Percentiles rank a stretch among this genome's conserved stretches.
Evolutionary conservation across 2,888 invertebrate genomes (phyloP).

Genomic region (Platycnemis pennipes): DNA sequence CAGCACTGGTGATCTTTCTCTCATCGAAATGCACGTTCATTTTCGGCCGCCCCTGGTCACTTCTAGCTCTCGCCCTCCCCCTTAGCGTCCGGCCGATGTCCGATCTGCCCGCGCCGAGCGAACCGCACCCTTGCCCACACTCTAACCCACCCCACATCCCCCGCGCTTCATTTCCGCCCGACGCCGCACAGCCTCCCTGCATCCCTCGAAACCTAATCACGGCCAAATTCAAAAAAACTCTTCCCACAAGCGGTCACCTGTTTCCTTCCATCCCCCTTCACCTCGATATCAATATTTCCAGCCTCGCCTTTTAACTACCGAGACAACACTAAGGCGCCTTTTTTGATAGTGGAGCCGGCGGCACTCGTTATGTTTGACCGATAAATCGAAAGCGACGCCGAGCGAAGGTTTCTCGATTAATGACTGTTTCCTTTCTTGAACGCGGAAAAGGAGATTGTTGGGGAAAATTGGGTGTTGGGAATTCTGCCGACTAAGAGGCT

Average conservation of each 20-base stretch:
- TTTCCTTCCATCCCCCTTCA: not conserved
- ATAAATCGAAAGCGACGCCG: too few species aligned
- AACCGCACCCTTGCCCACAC: not conserved
- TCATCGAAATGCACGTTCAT: not conserved
- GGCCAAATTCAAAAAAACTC: constrained; percentile 44
- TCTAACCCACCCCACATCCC: not conserved
- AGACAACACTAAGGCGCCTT: too few species aligned
- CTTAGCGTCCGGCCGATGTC: not conserved
- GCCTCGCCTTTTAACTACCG: not conserved
- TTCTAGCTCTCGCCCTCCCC: not conserved
- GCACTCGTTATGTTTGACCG: too few species aligned
- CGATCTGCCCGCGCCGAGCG: not conserved
- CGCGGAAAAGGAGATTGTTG: too few species aligned
- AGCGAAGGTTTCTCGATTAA: too few species aligned
- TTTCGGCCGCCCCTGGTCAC: not conserved
- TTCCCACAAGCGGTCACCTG: not conserved
- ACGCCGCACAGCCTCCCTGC: not conserved
- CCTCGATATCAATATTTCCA: not conserved
- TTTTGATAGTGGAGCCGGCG: too few species aligned
- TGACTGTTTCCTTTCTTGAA: too few species aligned
- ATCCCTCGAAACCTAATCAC: constrained; percentile 19
- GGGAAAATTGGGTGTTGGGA: too few species aligned
- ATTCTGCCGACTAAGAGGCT: too few species aligned
- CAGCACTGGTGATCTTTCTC: not conserved
- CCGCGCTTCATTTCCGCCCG: constrained; percentile 52